Base-by-base conservation (phyloP, 2,888 invertebrate genomes). In the Nomada ruficornis region DNA sequence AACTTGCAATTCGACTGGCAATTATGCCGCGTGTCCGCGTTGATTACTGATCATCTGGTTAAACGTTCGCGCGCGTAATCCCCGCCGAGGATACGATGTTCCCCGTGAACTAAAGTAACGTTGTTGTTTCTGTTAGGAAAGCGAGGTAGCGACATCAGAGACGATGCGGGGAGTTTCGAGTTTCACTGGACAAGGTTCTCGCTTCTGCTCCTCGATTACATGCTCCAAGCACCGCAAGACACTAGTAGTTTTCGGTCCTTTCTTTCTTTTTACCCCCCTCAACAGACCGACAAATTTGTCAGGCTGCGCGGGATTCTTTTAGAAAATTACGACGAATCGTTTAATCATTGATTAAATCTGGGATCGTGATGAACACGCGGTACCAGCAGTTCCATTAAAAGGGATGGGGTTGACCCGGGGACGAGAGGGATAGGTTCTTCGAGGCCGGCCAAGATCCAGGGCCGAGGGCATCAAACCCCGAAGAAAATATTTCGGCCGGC, bases 111-210 rank as follows among this genome's bases (percentile, higher is more conserved):
- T 0, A 7, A 36, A 7, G 52, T 52, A 59, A 74, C 65, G 67
- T 15, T 47, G 80, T 26, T 13, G 52, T 47, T 55, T 57, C 73
- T 67, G 73, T 67, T 63, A 59, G 74, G 74, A 80, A 80, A 83
- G 71, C 72, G 77, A 78, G 65, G 59, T 63, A 75, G 59, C 84
- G 84, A 84, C 83, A 84, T 83, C 64, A 83, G 84, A 84, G 80
- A 84, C 72, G 75, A 71, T 72, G 47, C 77, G 20, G 60, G 50
- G 57, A 67, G 80, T 83, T 75, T 84, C 84, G 74, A 65, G 75
- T 84, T 83, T 80, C 84, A 80, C 75, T 52, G 63, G 75, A 64
- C 77, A 70, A 71, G 72, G 69, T 80, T 84, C 83, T 80, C 69
- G 73, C 83, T 80, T 84, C 57, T 82, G 73, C 69, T 82, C 71